Percentiles rank a stretch among this genome's conserved stretches.
phyloP scores from a whole-genome alignment of 2,797 vertebrate genomes.

The Hylomyscus alleni region DNA sequence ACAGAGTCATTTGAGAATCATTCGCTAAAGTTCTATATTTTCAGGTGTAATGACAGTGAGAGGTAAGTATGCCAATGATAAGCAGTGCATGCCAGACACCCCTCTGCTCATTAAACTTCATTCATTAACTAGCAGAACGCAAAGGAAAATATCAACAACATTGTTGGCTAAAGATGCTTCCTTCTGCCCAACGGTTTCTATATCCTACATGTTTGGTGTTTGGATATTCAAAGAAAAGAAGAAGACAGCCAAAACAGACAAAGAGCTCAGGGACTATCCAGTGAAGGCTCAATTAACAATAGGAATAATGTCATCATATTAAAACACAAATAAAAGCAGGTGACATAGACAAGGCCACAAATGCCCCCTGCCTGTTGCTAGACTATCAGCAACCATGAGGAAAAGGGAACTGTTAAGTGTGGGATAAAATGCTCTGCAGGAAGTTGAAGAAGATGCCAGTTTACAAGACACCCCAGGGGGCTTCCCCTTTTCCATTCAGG shows the following conservation, averaged over 20 bases:
- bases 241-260: background rate
- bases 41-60: background rate
- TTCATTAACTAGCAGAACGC: slow-evolving; percentile 24
- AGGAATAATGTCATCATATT: background rate
- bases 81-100: too few species aligned
- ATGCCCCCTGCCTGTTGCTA: fast-evolving
- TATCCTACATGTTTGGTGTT: background rate
- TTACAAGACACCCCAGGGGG: background rate
- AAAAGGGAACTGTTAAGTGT: background rate
- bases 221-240: background rate
- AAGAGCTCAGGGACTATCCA: background rate
- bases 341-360: background rate
- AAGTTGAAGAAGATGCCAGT: background rate
- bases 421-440: background rate
- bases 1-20: background rate
- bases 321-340: background rate
- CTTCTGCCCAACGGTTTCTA: background rate
- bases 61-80: background rate
- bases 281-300: background rate
- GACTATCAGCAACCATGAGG: fast-evolving
- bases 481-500: background rate
- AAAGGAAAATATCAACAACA: background rate
- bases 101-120: background rate
- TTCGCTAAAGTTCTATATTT: background rate
- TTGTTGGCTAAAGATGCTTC: background rate